Conservation (phyloP, 2,888 invertebrate genomes). For the Morinoia aosen region DNA sequence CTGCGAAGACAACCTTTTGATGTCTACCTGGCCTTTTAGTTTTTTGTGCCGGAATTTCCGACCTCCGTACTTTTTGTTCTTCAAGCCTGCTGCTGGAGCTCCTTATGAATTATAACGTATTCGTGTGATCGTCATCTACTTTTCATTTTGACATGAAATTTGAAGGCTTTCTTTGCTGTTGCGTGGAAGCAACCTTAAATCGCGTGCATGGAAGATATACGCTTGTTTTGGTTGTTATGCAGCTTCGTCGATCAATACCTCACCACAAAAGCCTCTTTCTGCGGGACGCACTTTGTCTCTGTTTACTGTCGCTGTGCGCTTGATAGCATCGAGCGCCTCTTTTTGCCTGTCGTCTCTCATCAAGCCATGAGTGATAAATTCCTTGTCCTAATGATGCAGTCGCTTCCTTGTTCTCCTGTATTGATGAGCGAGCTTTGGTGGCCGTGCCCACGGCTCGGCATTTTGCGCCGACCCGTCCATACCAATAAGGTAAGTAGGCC, state of each 20-base stretch:
- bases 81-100: background rate
- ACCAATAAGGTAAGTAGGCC: conserved; percentile 10
- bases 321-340: conserved; percentile 51
- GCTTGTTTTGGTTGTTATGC: background rate
- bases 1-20: background rate
- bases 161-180: background rate
- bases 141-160: background rate
- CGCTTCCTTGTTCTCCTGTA: conserved; percentile 45
- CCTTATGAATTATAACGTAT: background rate
- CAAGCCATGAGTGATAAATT: conserved; percentile 50
- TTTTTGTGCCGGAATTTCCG: background rate
- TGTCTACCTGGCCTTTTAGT: background rate
- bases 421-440: conserved; percentile 12
- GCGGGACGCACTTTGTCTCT: conserved; percentile 50
- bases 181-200: background rate
- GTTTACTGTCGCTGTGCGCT: conserved; percentile 51
- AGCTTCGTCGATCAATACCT: conserved; percentile 21
- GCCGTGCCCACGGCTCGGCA: background rate
- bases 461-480: conserved; percentile 34
- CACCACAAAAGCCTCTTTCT: conserved; percentile 16
- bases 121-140: background rate
- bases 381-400: conserved; percentile 47
- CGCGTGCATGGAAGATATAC: background rate
- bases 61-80: background rate
- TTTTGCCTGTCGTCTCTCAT: conserved; percentile 48